Percentiles rank a stretch among this genome's conserved stretches.
phyloP scores from a whole-genome alignment of 2,888 invertebrate genomes.

The Sycophila texana region DNA sequence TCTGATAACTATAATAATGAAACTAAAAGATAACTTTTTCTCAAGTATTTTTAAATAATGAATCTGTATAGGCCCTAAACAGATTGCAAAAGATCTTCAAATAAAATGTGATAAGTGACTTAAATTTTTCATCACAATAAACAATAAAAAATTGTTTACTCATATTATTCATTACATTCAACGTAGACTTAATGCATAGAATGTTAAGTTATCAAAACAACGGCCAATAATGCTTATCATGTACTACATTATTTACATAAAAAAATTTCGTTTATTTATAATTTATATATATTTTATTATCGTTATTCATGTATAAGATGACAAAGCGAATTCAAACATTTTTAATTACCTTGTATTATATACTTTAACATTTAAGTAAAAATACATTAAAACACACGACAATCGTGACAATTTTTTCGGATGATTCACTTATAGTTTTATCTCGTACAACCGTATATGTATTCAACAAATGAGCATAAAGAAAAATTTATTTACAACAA shows the following conservation, averaged over 20 bases:
- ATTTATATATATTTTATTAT: constrained; percentile 54
- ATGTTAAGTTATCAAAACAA: constrained; percentile 49
- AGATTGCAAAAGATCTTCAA: constrained; percentile 44
- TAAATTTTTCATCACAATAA: constrained; percentile 21
- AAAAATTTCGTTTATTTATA: constrained; percentile 50
- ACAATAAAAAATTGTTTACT: constrained; percentile 23
- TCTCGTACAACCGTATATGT: constrained; percentile 1
- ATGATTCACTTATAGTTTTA: constrained; percentile 34
- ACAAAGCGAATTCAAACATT: constrained; percentile 40
- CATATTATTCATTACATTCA: constrained; percentile 31
- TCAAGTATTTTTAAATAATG: constrained; percentile 39
- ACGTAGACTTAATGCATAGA: constrained; percentile 43
- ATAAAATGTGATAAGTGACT: constrained; percentile 55
- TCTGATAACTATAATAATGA: constrained; percentile 19
- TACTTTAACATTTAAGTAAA: constrained; percentile 24
- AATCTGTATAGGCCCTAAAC: constrained; percentile 41
- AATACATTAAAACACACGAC: constrained; percentile 39
- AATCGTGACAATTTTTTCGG: constrained; percentile 53
- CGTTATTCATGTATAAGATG: constrained; percentile 37
- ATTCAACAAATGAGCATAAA: constrained; percentile 11
- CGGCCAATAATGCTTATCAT: constrained; percentile 51
- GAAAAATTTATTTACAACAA: constrained; percentile 33
- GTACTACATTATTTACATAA: constrained; percentile 46
- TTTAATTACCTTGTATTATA: constrained; percentile 41
- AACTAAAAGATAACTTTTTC: constrained; percentile 22